Evolutionary conservation across 2,888 invertebrate species (phyloP).

Genomic region (Scelioninae gen. 2): DNA sequence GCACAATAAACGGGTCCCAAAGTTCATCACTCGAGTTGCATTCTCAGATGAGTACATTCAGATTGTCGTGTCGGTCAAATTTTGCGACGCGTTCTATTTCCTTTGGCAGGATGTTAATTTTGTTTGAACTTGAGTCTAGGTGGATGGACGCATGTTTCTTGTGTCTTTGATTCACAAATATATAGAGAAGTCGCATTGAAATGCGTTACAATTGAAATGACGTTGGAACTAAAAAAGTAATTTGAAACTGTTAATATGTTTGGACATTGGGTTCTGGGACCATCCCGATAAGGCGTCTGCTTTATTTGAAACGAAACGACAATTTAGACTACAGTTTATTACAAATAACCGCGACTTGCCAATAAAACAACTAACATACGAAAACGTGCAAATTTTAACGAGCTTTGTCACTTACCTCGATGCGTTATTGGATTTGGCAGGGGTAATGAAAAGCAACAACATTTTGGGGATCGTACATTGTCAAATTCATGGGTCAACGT

Average conservation of each 20-base stretch:
- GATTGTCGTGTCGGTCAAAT: slow-evolving; percentile 55
- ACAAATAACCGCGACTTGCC: slow-evolving; percentile 60
- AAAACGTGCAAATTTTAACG: slow-evolving; percentile 57
- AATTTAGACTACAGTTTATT: slow-evolving; percentile 59
- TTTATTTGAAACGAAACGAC: slow-evolving; percentile 55
- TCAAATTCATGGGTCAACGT: neutral
- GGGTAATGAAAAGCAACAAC: slow-evolving; percentile 43
- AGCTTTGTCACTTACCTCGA: slow-evolving; percentile 51
- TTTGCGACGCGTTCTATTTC: slow-evolving; percentile 51
- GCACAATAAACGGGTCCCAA: slow-evolving; percentile 64
- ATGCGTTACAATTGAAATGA: too few species aligned
- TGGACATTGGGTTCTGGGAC: too few species aligned
- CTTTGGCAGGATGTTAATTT: too few species aligned
- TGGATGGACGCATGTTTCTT: too few species aligned
- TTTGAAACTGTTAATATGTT: too few species aligned
- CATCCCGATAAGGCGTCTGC: too few species aligned
- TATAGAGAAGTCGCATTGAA: too few species aligned
- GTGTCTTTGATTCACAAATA: too few species aligned
- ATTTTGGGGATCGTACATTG: neutral
- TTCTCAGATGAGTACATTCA: slow-evolving; percentile 48
- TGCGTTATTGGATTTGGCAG: slow-evolving; percentile 47
- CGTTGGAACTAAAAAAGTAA: too few species aligned
- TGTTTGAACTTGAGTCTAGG: too few species aligned
- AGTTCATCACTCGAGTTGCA: slow-evolving; percentile 54
- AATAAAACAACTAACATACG: slow-evolving; percentile 55